Base-by-base conservation (phyloP, 2,888 invertebrate genomes). In the Euclidia mi region DNA sequence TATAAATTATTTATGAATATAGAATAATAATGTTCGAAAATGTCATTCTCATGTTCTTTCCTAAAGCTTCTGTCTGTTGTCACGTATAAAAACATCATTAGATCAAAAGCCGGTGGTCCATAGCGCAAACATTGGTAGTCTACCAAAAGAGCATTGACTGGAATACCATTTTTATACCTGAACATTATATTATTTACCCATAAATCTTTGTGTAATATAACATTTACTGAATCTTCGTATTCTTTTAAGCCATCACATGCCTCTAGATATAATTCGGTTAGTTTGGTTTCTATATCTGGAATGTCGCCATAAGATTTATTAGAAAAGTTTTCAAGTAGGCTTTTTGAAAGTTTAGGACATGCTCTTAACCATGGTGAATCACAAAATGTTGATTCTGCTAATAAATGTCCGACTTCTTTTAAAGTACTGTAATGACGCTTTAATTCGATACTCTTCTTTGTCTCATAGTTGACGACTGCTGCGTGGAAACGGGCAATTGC, bases 131-230 rank as follows among this genome's bases (percentile, higher is more conserved):
- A 85, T 56, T 93, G 92, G 66, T 80, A 93, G 64, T 93, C 92
- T 2, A 93, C 72, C 0, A 93, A 58, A 1, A 92, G 17, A 0
- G 88, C 85, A 20, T 83, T 83, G 0, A 41, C 67, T 0, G 91
- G 91, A 0, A 52, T 60, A 0, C 75, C 78, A 4, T 74, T 64
- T 0, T 81, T 74, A 42, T 91, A 87, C 48, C 81, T 83, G 40
- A 90, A 93, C 79, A 93, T 81, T 0, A 93, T 84, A 52, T 93
- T 93, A 47, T 91, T 91, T 0, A 76, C 69, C 93, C 93, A 93
- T 20, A 92, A 51, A 46, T 93, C 93, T 41, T 87, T 91, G 47
- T 93, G 93, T 1, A 88, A 60, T 3, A 91, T 49, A 0, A 89
- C 85, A 48, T 93, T 93, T 0, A 92, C 57, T 1, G 86, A 85